Base-by-base conservation (phyloP, 2,888 invertebrate species). In the Lamproptera curius region DNA sequence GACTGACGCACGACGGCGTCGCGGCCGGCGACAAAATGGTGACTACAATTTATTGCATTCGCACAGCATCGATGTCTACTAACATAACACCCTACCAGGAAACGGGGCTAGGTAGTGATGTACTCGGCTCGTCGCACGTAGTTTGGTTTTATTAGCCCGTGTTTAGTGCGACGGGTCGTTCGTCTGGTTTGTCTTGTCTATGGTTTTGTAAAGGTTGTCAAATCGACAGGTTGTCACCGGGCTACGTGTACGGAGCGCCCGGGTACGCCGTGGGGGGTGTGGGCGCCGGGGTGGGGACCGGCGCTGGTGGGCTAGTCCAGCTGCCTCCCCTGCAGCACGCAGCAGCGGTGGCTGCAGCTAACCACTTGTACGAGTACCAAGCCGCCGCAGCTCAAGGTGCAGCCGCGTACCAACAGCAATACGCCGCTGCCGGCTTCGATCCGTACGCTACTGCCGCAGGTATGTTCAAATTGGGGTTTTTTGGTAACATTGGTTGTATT, bases 281-380 rank as follows among this genome's bases (percentile, higher is more conserved):
- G 50, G 70, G 79, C 28, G 78, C 71, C 45, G 81, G 78, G 10
- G 89, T 91, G 41, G 82, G 89, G 41, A 78, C 88, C 3, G 90
- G 92, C 14, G 92, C 92, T 1, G 92, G 92, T 13, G 92, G 93
- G 45, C 75, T 93, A 61, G 90, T 94, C 59, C 92, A 92, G 59
- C 81, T 92, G 62, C 92, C 91, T 17, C 93, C 92, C 66, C 76
- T 93, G 63, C 91, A 91, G 63, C 93, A 93, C 68, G 93, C 93
- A 0, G 93, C 94, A 6, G 94, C 94, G 0, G 90, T 94, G 46
- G 94, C 94, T 9, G 94, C 94, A 0, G 94, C 94, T n/a, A 92
- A 93, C 63, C 93, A 95, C 68, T 91, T 94, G 69, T 94, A 94
- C 71, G 94, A 94, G 83, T 94, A 95, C 77, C 94, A 94, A 67